Conservation (phyloP, 2,113 vertebrate genomes). For the Pungitius pungitius region DNA sequence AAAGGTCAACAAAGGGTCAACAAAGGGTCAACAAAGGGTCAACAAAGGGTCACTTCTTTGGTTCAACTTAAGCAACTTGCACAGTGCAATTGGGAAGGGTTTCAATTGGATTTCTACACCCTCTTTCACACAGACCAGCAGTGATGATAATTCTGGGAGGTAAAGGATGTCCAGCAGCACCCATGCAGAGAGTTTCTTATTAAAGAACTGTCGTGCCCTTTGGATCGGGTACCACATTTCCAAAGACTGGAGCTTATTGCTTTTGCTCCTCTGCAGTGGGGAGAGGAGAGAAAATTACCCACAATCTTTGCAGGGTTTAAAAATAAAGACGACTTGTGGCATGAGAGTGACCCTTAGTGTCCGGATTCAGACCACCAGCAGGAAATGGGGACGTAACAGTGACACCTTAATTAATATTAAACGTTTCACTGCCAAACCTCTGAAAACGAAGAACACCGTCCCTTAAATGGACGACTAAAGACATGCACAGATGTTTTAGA, state of each 20-base stretch:
- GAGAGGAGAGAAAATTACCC: conserved; percentile 1
- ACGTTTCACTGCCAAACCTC: background rate
- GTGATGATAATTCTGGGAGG: conserved; percentile 51
- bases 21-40: too few species aligned
- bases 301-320: conserved; percentile 32
- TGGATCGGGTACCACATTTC: conserved; percentile 45
- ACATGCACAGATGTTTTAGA: background rate
- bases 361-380: background rate
- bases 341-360: conserved; percentile 34
- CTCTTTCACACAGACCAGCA: conserved; percentile 44
- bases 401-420: conserved; percentile 2
- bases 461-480: background rate
- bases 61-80: conserved; percentile 18
- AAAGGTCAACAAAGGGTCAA: too few species aligned
- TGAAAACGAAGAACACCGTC: background rate
- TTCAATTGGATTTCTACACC: conserved; percentile 24
- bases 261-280: conserved; percentile 50
- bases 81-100: conserved; percentile 14
- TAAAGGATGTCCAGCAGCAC: conserved; percentile 45
- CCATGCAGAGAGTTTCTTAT: conserved; percentile 70
- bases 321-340: conserved; percentile 28
- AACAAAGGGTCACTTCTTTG: conserved; percentile 28
- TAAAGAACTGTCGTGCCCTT: conserved; percentile 63
- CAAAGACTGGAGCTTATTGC: conserved; percentile 56
- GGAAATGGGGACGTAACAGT: background rate